Percentiles rank a stretch among this genome's conserved stretches.
Evolutionary conservation across 2,113 vertebrate genomes (phyloP).

Genomic region (Corapipo altera): DNA sequence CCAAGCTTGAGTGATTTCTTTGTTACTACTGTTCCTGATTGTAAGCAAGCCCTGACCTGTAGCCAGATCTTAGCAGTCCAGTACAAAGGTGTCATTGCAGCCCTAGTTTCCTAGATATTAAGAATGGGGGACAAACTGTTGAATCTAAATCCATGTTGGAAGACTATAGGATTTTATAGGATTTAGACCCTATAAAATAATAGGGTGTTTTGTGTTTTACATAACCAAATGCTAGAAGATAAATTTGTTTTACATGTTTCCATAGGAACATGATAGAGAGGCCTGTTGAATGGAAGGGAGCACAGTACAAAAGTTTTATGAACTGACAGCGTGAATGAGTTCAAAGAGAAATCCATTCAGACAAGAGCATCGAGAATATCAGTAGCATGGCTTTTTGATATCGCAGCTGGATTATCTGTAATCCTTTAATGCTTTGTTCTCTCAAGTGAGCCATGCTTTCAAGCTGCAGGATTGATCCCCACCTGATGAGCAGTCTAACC

Average conservation of each 20-base stretch:
- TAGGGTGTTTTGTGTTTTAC: background rate
- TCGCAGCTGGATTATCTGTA: background rate
- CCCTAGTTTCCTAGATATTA: background rate
- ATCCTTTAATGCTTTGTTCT: slow-evolving; percentile 2
- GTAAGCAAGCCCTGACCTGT: background rate
- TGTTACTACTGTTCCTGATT: background rate
- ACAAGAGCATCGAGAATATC: background rate
- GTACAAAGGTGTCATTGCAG: background rate
- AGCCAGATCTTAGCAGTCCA: background rate
- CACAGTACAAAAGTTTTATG: background rate
- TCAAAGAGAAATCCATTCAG: slow-evolving; percentile 22
- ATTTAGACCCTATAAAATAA: background rate
- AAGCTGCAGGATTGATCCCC: background rate
- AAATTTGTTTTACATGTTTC: background rate
- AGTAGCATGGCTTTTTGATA: background rate
- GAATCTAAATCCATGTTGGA: background rate
- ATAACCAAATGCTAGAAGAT: background rate
- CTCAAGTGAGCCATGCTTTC: background rate
- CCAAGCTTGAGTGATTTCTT: background rate
- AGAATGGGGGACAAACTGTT: background rate
- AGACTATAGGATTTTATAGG: background rate
- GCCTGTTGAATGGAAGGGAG: background rate
- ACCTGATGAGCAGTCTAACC: background rate
- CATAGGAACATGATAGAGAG: background rate
- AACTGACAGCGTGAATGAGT: background rate